Conservation (phyloP, 2,888 invertebrate genomes). For the Galeopsomyia nigrocyanea region DNA sequence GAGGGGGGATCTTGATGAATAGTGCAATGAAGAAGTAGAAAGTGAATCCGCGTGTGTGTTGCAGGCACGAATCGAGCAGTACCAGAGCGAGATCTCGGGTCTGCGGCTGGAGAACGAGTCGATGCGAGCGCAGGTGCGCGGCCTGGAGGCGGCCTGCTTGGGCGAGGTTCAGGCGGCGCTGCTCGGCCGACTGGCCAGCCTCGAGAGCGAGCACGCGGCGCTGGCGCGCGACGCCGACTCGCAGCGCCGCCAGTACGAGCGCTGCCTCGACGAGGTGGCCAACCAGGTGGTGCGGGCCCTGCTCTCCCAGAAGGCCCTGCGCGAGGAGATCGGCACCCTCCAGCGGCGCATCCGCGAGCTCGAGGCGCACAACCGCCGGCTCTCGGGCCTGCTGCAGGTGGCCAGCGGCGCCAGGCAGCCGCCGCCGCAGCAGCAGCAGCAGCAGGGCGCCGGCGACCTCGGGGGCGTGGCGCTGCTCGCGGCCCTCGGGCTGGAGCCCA, state of each 20-base stretch:
- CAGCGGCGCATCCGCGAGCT: constrained; percentile 82
- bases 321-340: constrained; percentile 82
- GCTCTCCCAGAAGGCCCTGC: constrained; percentile 85
- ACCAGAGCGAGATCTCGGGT: constrained; percentile 77
- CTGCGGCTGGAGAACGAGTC: constrained; percentile 79
- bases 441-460: constrained; percentile 65
- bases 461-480: constrained; percentile 64
- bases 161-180: constrained; percentile 69
- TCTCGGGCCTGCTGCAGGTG: constrained; percentile 78
- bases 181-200: constrained; percentile 71
- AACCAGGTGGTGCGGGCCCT: constrained; percentile 87
- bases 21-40: too few species aligned
- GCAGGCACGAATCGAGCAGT: constrained; percentile 79
- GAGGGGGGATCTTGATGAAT: constrained; percentile 3
- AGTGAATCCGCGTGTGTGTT: too few species aligned
- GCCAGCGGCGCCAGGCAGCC: constrained; percentile 83
- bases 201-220: constrained; percentile 75
- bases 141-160: constrained; percentile 63
- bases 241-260: constrained; percentile 81
- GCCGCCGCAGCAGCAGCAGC: constrained; percentile 79
- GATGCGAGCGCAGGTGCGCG: constrained; percentile 69
- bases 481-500: constrained; percentile 77
- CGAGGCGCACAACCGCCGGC: constrained; percentile 82
- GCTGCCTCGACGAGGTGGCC: constrained; percentile 85
- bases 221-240: constrained; percentile 77